Evolutionary conservation across 2,888 invertebrate species (phyloP).

Genomic region (Ormyrus pomaceus): DNA sequence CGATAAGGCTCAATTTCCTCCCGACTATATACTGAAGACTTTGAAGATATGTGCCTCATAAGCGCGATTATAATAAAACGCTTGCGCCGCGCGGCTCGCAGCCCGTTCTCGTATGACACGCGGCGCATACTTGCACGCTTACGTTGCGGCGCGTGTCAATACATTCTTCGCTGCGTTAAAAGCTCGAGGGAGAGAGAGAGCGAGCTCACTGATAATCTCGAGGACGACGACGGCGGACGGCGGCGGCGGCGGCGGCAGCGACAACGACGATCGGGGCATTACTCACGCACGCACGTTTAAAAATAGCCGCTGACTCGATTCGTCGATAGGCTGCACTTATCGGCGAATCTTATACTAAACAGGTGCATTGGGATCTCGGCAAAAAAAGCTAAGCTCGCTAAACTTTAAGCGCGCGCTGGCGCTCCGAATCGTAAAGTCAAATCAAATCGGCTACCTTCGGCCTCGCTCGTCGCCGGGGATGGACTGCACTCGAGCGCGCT

Average conservation of each 20-base stretch:
- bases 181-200: background rate
- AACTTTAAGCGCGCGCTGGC: conserved; percentile 62
- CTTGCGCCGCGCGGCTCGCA: conserved; percentile 18
- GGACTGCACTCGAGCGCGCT: background rate
- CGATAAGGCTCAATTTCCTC: conserved; percentile 17
- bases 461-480: background rate
- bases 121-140: conserved; percentile 49
- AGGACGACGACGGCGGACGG: background rate
- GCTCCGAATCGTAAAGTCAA: background rate
- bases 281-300: background rate
- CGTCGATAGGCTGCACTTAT: background rate
- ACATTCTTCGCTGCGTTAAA: background rate
- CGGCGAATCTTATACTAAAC: background rate
- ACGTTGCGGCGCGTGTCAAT: conserved; percentile 32
- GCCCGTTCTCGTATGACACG: conserved; percentile 41
- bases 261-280: no score
- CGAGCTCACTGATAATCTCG: background rate
- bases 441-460: conserved; percentile 19
- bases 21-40: conserved; percentile 39
- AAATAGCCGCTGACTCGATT: background rate
- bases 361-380: background rate
- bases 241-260: no score
- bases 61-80: conserved; percentile 16
- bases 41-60: conserved; percentile 27
- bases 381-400: no score